Percentiles rank a stretch among this genome's conserved stretches.
phyloP scores from a whole-genome alignment of 2,797 vertebrate genomes.

The Anguilla marmorata region DNA sequence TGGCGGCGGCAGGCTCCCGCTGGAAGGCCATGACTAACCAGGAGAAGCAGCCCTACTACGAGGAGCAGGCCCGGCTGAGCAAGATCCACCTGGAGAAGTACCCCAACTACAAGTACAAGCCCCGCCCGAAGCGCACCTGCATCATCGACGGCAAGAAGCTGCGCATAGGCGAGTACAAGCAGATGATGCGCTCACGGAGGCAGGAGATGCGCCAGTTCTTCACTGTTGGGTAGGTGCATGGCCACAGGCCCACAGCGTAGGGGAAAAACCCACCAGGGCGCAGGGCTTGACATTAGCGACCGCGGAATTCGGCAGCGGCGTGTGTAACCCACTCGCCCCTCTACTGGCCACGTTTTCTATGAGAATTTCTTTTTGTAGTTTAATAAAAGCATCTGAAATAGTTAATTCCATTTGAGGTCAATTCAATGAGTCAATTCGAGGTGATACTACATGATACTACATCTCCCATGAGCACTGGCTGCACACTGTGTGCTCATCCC shows the following conservation, averaged over 20 bases:
- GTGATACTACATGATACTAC: too few relatives aligned
- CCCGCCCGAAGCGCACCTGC: slow-evolving; percentile 97
- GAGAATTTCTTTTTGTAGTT: too few relatives aligned
- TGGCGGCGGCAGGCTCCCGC: slow-evolving; percentile 80
- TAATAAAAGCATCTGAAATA: too few relatives aligned
- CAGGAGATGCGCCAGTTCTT: slow-evolving; percentile 99
- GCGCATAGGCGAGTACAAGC: slow-evolving; percentile 98
- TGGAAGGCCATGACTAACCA: slow-evolving; percentile 99
- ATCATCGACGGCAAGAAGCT: slow-evolving; percentile 98
- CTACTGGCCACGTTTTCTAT: too few relatives aligned
- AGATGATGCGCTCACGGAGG: slow-evolving; percentile 96
- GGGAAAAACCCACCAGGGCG: slow-evolving; percentile 24
- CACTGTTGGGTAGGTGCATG: slow-evolving; percentile 87
- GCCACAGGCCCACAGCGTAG: slow-evolving; percentile 14
- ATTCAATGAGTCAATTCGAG: too few relatives aligned
- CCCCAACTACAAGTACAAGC: slow-evolving; percentile 99
- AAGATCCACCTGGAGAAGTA: slow-evolving; percentile 99
- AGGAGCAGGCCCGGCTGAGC: slow-evolving; percentile 97
- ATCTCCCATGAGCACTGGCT: too few relatives aligned
- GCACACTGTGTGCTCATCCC: too few relatives aligned
- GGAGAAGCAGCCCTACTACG: slow-evolving; percentile 98
- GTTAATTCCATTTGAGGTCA: too few relatives aligned
- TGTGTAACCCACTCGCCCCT: too few relatives aligned
- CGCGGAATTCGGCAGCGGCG: too few relatives aligned
- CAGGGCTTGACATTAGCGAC: too few relatives aligned